Conservation (phyloP, 2,797 vertebrate species). For the Pseudochirops cupreus region DNA sequence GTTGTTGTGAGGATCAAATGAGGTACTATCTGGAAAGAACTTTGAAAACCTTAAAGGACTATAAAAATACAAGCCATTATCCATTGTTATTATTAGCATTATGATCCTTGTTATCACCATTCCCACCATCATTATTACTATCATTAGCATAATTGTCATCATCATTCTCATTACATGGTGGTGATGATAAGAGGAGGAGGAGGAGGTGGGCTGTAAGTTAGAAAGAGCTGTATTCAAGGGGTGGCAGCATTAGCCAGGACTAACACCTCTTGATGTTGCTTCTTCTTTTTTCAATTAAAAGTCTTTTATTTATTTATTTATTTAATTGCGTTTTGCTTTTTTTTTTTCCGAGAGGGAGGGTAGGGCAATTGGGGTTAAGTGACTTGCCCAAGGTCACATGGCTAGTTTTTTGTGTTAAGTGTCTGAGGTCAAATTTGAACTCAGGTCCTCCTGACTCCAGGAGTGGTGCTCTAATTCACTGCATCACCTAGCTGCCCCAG, state of each 20-base stretch:
- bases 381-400: too few relatives aligned
- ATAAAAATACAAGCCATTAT: not conserved
- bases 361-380: too few relatives aligned
- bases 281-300: not conserved
- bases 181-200: not conserved
- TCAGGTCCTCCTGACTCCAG: too few relatives aligned
- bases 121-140: not conserved
- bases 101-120: not conserved
- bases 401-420: too few relatives aligned
- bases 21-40: not conserved
- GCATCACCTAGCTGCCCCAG: too few relatives aligned
- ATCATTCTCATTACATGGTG: not conserved
- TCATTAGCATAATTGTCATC: not conserved
- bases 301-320: too few relatives aligned
- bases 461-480: too few relatives aligned
- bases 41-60: not conserved
- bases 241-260: not conserved
- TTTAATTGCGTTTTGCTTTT: too few relatives aligned
- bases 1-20: not conserved
- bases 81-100: not conserved
- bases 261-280: not conserved
- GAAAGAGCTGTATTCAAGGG: not conserved
- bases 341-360: too few relatives aligned
- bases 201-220: not conserved
- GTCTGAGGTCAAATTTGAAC: too few relatives aligned